Evolutionary conservation across 1,140 invertebrate species (phyloP), one percentile per base, ranked within the genome.

Genomic region (Choristoneura fumiferana): DNA sequence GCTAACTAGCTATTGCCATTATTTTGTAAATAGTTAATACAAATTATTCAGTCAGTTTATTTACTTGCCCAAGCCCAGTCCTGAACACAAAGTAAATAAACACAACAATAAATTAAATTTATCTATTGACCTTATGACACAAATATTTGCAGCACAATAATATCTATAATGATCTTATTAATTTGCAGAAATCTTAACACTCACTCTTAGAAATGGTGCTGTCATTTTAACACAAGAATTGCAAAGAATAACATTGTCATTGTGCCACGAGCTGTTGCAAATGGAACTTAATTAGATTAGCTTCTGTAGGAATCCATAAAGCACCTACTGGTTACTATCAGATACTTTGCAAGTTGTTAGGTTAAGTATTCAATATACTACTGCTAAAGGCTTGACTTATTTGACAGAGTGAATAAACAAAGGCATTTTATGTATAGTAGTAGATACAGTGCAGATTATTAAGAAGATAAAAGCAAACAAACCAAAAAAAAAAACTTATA

Each of bases 201-300:
- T 62, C 62, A 71, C 69, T 59, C 57, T 68, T n/a, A 68, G 63
- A 59, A 71, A 71, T 37, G 66, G 57, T 17, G 59, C 69, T 9
- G 69, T 65, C 69, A 71, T 71, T 14, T 58, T 58, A 35, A 22
- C 17, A 45, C 40, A 17, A 29, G 18, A 8, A 45, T 6, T 2
- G 6, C 22, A 29, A 29, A 3, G 22, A 6, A 18, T 49, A 49
- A 6, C 43, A 22, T 3, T 12, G 17, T 8, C 3, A 49, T 4
- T 12, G 10, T 4, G 22, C 10, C 12, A 0, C 12, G 22, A 45
- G 15, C 38, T n/a, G 9, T 49, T 13, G 14, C 33, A 35, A 15
- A 54, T 36, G 15, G 9, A 2, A 8, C 22, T 18, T 54, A 54
- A 54, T 54, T 54, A 13, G n/a, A 54, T 54, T 54, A 54, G 33